These are phyloP conservation scores for Cyphomyrus plagiostoma DNA, from an alignment of 2,113 vertebrate genomes.

Conservation along the genomic window DNA sequence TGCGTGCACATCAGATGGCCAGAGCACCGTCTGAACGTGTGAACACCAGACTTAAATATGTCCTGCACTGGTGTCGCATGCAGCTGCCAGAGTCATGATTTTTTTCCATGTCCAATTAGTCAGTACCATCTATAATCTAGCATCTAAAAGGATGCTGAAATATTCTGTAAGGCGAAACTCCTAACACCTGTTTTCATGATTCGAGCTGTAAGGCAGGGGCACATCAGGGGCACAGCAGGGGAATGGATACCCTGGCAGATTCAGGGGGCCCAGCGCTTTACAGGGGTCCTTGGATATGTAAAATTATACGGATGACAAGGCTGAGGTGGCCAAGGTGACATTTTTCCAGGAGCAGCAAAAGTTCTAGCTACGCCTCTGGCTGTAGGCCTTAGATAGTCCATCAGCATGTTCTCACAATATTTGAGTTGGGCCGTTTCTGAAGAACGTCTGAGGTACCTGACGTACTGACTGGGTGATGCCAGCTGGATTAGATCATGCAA, in stretches of 20 bases:
- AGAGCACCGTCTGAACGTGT: not conserved
- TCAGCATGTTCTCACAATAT: not conserved
- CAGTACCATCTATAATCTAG: not conserved
- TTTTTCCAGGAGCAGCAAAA: not conserved
- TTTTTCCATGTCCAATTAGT: not conserved
- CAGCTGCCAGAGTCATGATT: not conserved
- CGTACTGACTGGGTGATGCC: not conserved
- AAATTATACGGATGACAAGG: not conserved
- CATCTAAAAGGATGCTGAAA: not conserved
- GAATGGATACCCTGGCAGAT: not conserved
- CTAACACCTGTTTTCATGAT: not conserved
- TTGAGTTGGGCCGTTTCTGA: not conserved
- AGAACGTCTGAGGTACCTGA: not conserved
- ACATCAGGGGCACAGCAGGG: not conserved
- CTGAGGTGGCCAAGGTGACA: not conserved
- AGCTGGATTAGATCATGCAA: not conserved
- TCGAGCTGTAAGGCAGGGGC: not conserved
- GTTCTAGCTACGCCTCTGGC: not conserved
- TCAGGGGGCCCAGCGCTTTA: not conserved
- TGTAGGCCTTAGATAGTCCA: not conserved
- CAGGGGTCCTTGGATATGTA: not conserved
- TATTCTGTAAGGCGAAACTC: not conserved
- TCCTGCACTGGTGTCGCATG: not conserved
- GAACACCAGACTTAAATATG: not conserved
- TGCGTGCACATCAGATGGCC: not conserved